Base-by-base conservation (phyloP, 2,888 invertebrate species). In the Ischnura elegans region DNA sequence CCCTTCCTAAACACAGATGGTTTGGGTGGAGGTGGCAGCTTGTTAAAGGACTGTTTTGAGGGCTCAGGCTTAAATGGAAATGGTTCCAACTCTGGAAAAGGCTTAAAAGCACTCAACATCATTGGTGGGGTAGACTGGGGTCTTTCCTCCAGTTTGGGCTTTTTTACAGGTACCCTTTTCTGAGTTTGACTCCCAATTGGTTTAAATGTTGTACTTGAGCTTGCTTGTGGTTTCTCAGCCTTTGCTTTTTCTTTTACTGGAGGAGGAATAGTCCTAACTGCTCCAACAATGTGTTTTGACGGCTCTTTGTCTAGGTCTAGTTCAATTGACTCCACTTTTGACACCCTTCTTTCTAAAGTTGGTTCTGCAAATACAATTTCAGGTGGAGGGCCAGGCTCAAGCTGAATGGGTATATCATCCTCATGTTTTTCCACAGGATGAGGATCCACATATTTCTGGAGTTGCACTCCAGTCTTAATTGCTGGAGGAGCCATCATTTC, bases 361-460 rank as follows among this genome's bases (percentile, higher is more conserved):
- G 97, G 96, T 16, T 93, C 84, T 36, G 86, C 86, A 95, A 96
- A 97, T 85, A 96, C 97, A 16, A 98, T 97, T 96, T 97, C 97
- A 29, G 97, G 97, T 5, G 97, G 97, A 21, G 97, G 96, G 6
- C 97, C 97, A 0, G 97, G 97, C 95, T 97, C 97, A n/a, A 97
- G 94, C 95, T 94, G 96, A 96, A 94, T 96, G 29, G 94, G 94
- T 25, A 93, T 36, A 25, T 87, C 84, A 29, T 94, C 85, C 93
- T 94, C 94, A 36, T 94, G 94, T 21, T 45, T 51, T 87, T 47
- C 87, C 21, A 93, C 46, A 76, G 86, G 29, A 43, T 84, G 95
- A 94, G 96, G 96, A 94, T 95, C 96, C 0, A 97, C 96, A 90
- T 90, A 55, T 42, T 45, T 55, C 61, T 61, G 61, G 45, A 66